Evolutionary conservation across 2,888 invertebrate species (phyloP), one percentile per base, ranked within the genome.

Genomic region (Morpho achilles): DNA sequence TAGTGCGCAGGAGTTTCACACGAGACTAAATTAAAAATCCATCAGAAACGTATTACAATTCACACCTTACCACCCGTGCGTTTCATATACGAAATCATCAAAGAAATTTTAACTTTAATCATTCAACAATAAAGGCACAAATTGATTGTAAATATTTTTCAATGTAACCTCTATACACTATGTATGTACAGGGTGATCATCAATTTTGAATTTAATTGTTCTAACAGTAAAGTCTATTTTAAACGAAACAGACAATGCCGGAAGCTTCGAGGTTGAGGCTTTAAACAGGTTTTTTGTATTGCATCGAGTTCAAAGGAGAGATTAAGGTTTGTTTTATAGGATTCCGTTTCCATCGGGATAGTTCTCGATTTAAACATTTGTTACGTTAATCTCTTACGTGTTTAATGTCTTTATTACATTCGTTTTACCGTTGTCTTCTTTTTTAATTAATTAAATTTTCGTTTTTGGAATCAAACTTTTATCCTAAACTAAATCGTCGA

Each of bases 1-100:
- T 80, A 79, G 70, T 81, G 83, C 82, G 82, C 81, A 76, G 73
- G 82, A 83, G 82, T 82, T 79, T 89, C 87, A 87, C 88, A 87
- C 86, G 84, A 77, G 76, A 71, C 66, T 76, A 79, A 82, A 89
- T 89, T 88, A 89, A 87, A 89, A 87, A 82, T 76, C 73, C 87
- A 84, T 89, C 87, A 88, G 73, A 84, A 87, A 85, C 80, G 75
- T 84, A 88, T 89, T 89, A 88, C 73, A 77, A 74, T 74, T 71
- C 77, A 82, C 81, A 79, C 83, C 78, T 77, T 75, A 66, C 83
- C 83, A 80, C 84, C 83, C 72, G 69, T 63, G 66, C 64, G 65
- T 62, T 64, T 61, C 60, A 53, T 40, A 49, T 44, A 23, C 7
- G 23, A 23, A 22, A 43, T 41, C 22, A 7, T 45, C 53, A 59